Evolutionary conservation across 2,113 vertebrate species (phyloP).

Genomic region (Chaetops frenatus): DNA sequence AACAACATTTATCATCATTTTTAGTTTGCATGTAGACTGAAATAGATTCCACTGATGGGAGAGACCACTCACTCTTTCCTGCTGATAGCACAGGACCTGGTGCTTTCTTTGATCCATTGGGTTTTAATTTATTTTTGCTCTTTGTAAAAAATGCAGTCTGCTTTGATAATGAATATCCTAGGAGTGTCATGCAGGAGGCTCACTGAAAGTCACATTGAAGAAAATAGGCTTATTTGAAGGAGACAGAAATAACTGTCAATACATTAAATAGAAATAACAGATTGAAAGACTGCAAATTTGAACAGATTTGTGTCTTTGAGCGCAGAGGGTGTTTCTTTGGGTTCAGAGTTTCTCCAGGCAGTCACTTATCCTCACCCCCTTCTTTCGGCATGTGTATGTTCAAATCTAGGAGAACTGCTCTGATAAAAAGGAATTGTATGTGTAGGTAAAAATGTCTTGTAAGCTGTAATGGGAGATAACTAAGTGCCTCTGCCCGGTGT

Average conservation of each 20-base stretch:
- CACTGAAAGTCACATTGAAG: not conserved
- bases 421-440: not conserved
- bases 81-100: not conserved
- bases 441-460: not conserved
- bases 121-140: slow-evolving; percentile 67
- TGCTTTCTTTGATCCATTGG: slow-evolving; percentile 48
- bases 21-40: slow-evolving; percentile 9
- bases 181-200: slow-evolving; percentile 45
- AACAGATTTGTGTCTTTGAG: not conserved
- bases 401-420: not conserved
- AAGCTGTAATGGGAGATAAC: not conserved
- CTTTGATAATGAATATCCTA: slow-evolving; percentile 55
- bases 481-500: not conserved
- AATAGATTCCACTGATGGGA: slow-evolving; percentile 38
- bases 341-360: not conserved
- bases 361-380: not conserved
- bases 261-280: not conserved
- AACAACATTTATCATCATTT: slow-evolving; percentile 35
- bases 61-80: not conserved
- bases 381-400: not conserved
- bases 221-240: slow-evolving; percentile 38
- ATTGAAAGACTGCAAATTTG: not conserved
- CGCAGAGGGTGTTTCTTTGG: not conserved
- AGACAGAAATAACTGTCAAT: not conserved
- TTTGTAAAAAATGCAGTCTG: slow-evolving; percentile 47